Percentiles rank a stretch among this genome's conserved stretches.
These are phyloP conservation scores for Cotesia congregata DNA, from an alignment of 2,888 invertebrate species.

Conservation along the genomic window DNA sequence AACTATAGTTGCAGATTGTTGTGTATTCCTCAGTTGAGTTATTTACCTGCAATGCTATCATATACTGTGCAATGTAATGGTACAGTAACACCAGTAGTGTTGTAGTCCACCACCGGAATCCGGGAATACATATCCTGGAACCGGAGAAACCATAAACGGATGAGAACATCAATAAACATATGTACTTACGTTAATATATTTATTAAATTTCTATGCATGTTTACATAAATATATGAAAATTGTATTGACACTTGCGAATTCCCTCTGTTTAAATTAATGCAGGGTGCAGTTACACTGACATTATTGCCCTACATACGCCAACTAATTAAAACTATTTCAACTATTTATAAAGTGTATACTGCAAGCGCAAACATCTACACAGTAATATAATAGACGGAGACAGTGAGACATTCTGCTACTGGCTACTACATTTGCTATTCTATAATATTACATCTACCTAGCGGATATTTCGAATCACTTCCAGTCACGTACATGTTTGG, in stretches of 20 bases:
- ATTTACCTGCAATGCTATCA: conserved; percentile 21
- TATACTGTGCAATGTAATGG: conserved; percentile 34
- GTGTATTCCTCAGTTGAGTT: conserved; percentile 29
- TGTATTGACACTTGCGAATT: conserved; percentile 17
- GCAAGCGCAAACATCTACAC: conserved; percentile 32
- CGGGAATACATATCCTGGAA: conserved; percentile 17
- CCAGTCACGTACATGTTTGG: neutral
- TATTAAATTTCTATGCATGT: conserved; percentile 10
- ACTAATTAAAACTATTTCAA: neutral
- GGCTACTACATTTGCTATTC: neutral
- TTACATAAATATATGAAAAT: conserved; percentile 4
- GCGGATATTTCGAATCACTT: neutral
- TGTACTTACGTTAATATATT: conserved; percentile 14
- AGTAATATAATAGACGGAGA: conserved; percentile 28
- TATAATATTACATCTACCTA: neutral
- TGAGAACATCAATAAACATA: conserved; percentile 32
- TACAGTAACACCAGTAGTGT: neutral
- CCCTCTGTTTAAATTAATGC: too few relatives aligned
- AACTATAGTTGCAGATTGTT: conserved; percentile 30
- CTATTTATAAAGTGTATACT: neutral
- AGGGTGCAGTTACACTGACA: neutral
- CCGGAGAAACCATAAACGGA: conserved; percentile 30
- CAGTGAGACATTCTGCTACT: neutral
- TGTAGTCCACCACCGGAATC: conserved; percentile 13
- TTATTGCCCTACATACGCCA: neutral